A percentile compares a stretch with the other conserved stretches of the same genome.
Conservation (phyloP, 2,797 vertebrate species). For the Scyliorhinus canicula region DNA sequence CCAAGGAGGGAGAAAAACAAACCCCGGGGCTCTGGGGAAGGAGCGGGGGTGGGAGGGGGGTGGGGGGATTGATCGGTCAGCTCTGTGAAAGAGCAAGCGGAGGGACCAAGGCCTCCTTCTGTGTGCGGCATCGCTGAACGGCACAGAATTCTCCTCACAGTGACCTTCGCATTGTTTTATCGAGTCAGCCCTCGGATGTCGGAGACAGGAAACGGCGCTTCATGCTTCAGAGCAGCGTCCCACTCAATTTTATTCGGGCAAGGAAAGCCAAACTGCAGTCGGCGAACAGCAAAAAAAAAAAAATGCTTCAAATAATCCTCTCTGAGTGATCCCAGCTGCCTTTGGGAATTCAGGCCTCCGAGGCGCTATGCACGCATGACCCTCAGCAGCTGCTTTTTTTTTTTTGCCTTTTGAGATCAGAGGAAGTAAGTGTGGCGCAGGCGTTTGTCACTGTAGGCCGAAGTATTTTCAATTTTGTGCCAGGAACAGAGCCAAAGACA, state of each 20-base stretch:
- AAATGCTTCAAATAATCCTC: background rate
- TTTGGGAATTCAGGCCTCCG: slow-evolving; percentile 28
- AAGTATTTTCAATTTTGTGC: slow-evolving; percentile 17
- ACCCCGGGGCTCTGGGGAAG: too few relatives aligned
- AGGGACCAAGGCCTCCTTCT: background rate
- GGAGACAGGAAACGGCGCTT: background rate
- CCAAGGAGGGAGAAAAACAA: too few relatives aligned
- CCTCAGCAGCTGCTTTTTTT: slow-evolving; percentile 30
- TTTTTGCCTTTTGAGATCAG: background rate
- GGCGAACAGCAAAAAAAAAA: background rate
- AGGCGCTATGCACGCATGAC: background rate
- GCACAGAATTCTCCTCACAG: background rate
- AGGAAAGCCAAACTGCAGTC: background rate
- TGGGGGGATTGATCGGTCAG: background rate
- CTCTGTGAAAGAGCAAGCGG: background rate
- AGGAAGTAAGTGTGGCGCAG: background rate
- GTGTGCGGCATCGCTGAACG: background rate
- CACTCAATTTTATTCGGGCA: background rate
- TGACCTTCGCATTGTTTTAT: background rate
- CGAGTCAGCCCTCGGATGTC: background rate
- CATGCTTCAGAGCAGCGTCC: background rate
- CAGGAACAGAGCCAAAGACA: slow-evolving; percentile 32
- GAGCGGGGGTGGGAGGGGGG: background rate
- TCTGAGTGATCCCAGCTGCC: slow-evolving; percentile 31
- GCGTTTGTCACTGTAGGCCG: background rate